Conservation (phyloP, 2,888 invertebrate species). For the Patella caerulea region DNA sequence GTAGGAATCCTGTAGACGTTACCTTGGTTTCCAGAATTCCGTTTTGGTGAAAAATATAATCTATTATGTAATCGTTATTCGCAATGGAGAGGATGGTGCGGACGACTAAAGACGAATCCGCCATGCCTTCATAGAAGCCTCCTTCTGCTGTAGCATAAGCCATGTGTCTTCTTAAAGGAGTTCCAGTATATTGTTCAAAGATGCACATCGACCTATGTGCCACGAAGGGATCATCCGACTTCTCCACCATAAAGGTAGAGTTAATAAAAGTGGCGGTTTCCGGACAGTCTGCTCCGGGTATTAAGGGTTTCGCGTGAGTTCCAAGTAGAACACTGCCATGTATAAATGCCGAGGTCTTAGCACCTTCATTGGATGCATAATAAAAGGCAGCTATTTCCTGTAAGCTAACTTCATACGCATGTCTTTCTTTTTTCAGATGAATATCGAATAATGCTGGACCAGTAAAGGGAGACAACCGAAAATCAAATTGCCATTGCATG, state of each 20-base stretch:
- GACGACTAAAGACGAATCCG: conserved; percentile 48
- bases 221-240: conserved; percentile 28
- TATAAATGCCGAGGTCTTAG: conserved; percentile 20
- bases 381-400: conserved; percentile 40
- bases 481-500: conserved; percentile 44
- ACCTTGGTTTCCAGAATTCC: conserved; percentile 53
- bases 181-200: conserved; percentile 60
- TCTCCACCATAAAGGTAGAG: conserved; percentile 30
- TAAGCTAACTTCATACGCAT: conserved; percentile 45
- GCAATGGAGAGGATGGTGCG: conserved; percentile 51
- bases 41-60: conserved; percentile 62
- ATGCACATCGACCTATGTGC: conserved; percentile 50
- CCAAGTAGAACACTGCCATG: conserved; percentile 33
- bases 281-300: conserved; percentile 57
- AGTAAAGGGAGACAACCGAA: conserved; percentile 28
- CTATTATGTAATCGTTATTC: conserved; percentile 64
- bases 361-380: conserved; percentile 29
- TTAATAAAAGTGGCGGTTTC: conserved; percentile 49
- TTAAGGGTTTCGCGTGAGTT: conserved; percentile 20
- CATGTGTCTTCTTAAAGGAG: conserved; percentile 59
- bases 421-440: conserved; percentile 30
- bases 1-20: conserved; percentile 44
- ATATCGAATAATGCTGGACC: conserved; percentile 33
- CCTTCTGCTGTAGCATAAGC: conserved; percentile 32
- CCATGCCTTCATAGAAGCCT: conserved; percentile 54